Evolutionary conservation across 2,113 vertebrate species (phyloP).

Genomic region (Otis tarda): DNA sequence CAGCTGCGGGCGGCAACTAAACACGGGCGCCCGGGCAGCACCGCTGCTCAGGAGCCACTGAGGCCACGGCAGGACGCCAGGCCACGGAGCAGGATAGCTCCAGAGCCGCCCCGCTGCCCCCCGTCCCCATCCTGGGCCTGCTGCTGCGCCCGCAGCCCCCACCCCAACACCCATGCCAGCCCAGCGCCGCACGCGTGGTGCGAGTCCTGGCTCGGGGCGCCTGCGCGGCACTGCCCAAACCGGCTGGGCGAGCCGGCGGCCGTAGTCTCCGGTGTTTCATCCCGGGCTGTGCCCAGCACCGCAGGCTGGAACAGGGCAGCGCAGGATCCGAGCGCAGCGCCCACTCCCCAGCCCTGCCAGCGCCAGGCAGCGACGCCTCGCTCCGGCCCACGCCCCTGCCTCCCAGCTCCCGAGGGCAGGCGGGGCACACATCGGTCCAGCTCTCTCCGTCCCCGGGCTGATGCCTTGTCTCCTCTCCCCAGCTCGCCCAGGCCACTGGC

Average conservation of each 20-base stretch:
- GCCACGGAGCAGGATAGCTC: no score
- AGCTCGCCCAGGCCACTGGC: accelerated
- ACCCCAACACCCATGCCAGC: neutral
- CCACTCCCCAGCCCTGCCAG: neutral
- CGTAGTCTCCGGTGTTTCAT: neutral
- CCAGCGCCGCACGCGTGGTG: no score
- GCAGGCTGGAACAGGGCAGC: neutral
- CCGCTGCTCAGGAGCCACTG: accelerated
- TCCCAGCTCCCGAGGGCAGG: accelerated
- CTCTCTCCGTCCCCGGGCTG: neutral
- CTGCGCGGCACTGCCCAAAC: neutral
- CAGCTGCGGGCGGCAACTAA: accelerated
- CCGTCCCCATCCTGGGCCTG: neutral
- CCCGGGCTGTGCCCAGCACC: neutral
- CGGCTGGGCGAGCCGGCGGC: neutral
- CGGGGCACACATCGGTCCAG: accelerated
- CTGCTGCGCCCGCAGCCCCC: no score
- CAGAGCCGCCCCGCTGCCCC: neutral
- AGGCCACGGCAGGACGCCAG: neutral
- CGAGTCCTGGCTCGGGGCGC: no score
- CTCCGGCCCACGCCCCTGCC: neutral
- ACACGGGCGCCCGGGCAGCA: accelerated
- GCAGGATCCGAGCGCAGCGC: neutral
- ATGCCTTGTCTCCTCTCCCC: neutral
- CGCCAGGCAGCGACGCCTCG: accelerated